Conservation (phyloP, 1,140 invertebrate genomes). For the Caerostris darwini region DNA sequence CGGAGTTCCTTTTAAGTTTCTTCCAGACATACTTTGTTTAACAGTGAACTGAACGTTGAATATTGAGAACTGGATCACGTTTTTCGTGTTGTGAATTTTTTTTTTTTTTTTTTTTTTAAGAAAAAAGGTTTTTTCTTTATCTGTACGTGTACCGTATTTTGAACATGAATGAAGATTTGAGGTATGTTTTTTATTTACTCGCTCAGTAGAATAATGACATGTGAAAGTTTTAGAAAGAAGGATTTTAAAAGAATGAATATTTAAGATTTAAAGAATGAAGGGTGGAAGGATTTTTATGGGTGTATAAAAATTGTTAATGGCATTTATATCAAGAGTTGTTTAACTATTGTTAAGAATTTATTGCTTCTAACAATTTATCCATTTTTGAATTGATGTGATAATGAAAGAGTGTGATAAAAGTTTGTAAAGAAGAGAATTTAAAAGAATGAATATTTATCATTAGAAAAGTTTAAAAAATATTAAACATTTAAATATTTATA, state of each 20-base stretch:
- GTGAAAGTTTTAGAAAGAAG: background rate
- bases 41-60: slow-evolving; percentile 26
- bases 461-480: no score
- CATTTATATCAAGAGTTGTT: no score
- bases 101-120: background rate
- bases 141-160: slow-evolving; percentile 11
- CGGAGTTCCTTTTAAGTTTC: slow-evolving; percentile 14
- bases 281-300: no score
- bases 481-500: no score
- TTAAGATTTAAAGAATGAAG: background rate
- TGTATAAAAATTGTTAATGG: no score
- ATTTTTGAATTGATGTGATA: no score
- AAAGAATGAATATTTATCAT: no score
- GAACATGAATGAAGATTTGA: slow-evolving; percentile 12
- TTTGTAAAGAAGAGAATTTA: no score
- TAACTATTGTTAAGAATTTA: no score
- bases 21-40: slow-evolving; percentile 44
- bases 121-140: background rate
- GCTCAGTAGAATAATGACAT: background rate
- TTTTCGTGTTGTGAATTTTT: background rate
- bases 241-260: background rate
- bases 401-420: no score
- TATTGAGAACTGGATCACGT: slow-evolving; percentile 46
- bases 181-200: slow-evolving; percentile 15
- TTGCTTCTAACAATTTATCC: no score